Conservation (phyloP, 2,797 vertebrate genomes). For the Chelmon rostratus region DNA sequence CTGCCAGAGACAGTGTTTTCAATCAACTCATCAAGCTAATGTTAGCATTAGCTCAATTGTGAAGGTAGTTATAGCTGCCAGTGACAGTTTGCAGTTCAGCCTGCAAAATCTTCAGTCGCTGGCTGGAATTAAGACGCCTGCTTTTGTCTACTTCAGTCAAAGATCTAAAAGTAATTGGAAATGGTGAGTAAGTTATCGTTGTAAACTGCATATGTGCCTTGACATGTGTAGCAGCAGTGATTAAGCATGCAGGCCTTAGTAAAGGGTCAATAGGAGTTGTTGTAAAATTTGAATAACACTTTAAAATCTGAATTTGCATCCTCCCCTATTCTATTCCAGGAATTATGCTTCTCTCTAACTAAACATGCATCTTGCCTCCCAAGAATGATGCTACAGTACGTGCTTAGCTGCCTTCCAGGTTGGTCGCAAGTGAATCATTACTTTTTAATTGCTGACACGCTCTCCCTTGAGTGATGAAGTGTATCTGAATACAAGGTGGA, state of each 20-base stretch:
- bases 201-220: background rate
- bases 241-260: background rate
- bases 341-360: conserved; percentile 23
- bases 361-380: conserved; percentile 31
- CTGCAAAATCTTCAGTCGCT: background rate
- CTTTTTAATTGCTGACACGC: conserved; percentile 74
- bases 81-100: background rate
- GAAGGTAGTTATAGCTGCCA: background rate
- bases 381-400: conserved; percentile 18
- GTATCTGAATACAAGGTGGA: conserved; percentile 71
- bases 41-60: background rate
- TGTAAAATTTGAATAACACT: background rate
- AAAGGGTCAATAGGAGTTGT: background rate
- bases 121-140: background rate
- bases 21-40: background rate
- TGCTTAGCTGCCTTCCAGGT: conserved; percentile 30
- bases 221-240: background rate
- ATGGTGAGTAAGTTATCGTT: background rate
- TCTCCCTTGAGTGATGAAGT: conserved; percentile 74
- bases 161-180: background rate
- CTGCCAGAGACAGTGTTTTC: background rate
- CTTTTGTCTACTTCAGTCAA: background rate
- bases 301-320: conserved; percentile 1
- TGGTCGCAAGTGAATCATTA: conserved; percentile 67
- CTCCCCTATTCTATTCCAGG: background rate